Conservation (phyloP, 2,797 vertebrate species). For the Sphenopsis melanotis region DNA sequence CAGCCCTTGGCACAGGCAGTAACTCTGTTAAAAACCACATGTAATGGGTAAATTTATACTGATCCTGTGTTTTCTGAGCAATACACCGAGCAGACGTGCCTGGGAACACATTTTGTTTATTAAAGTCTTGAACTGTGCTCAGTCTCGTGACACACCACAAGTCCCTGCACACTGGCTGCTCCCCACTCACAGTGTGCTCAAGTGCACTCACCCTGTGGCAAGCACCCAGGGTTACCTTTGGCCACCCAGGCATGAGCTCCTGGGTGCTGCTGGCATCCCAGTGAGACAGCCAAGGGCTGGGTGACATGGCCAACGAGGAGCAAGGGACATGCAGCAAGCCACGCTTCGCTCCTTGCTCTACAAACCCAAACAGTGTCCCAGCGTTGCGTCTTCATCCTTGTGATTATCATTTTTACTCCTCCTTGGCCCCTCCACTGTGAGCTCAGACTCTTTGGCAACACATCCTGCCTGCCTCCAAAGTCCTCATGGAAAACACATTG, state of each 20-base stretch:
- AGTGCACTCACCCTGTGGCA: accelerated
- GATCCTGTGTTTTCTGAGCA: neutral
- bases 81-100: neutral
- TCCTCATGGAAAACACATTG: neutral
- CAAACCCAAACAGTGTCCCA: neutral
- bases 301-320: neutral
- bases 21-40: neutral
- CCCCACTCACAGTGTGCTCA: neutral
- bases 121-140: neutral
- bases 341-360: neutral
- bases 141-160: neutral
- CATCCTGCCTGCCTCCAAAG: neutral
- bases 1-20: neutral
- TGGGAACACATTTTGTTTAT: accelerated
- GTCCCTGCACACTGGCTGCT: neutral
- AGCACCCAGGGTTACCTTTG: neutral
- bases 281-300: neutral
- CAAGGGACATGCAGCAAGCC: accelerated
- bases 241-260: neutral
- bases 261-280: neutral
- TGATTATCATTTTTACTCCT: neutral
- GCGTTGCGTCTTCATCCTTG: accelerated
- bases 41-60: accelerated
- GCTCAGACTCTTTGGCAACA: neutral
- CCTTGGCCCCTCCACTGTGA: accelerated